Conservation (phyloP, 2,113 vertebrate genomes). For the Daphoenositta chrysoptera region DNA sequence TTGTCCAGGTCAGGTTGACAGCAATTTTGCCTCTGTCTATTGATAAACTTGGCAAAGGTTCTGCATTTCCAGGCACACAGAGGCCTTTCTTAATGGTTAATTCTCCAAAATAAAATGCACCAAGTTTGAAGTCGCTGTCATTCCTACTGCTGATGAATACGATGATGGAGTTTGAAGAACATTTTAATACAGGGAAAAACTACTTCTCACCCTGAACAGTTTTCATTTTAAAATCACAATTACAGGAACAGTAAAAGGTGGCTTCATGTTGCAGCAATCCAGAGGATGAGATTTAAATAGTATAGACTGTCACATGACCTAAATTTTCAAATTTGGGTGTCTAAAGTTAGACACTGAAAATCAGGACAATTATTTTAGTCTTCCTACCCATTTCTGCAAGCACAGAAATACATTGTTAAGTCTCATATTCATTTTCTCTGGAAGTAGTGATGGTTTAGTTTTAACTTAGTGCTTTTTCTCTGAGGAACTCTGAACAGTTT, state of each 20-base stretch:
- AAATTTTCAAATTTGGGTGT: conserved; percentile 22
- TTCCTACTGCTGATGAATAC: not conserved
- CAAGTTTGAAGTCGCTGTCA: not conserved
- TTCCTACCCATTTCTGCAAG: conserved; percentile 35
- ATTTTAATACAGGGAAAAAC: not conserved
- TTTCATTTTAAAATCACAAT: not conserved
- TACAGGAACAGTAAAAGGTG: not conserved
- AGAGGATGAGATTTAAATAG: conserved; percentile 44
- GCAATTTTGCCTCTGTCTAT: conserved; percentile 34
- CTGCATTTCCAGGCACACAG: not conserved
- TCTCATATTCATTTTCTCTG: not conserved
- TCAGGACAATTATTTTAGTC: conserved; percentile 62
- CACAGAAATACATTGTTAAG: not conserved
- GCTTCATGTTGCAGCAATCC: not conserved
- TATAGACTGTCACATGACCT: conserved; percentile 33
- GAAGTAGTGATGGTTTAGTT: conserved; percentile 27
- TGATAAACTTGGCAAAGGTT: conserved; percentile 47
- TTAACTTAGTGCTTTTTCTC: conserved; percentile 25
- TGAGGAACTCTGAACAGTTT: not conserved
- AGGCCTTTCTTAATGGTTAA: conserved; percentile 19
- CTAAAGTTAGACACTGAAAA: conserved; percentile 58
- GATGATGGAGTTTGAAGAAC: not conserved
- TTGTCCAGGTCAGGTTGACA: conserved; percentile 55
- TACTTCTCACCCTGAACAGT: not conserved
- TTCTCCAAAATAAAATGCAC: not conserved